Base-by-base conservation (phyloP, 2,113 vertebrate genomes). In the Taxidea taxus region DNA sequence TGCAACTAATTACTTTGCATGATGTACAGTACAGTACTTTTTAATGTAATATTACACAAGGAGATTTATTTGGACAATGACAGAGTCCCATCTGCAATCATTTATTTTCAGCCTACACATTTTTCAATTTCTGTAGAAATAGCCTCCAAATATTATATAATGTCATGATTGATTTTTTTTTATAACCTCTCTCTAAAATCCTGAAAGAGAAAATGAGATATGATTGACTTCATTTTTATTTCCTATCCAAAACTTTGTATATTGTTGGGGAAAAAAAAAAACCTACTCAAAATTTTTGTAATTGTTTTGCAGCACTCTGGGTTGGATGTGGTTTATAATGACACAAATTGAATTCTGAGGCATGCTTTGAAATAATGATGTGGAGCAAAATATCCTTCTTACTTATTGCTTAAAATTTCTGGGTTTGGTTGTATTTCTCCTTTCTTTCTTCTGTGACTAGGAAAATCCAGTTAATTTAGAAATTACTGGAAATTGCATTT, bases 361-460 rank as follows among this genome's bases (percentile, higher is more conserved):
- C 68, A 66, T 4, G 27, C 21, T 93, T 68, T 94, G 44, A 95
- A 90, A 95, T 95, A 96, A 92, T 31, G 25, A 78, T 80, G 21
- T 80, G 15, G 42, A 97, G 68, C 15, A 80, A 91, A 90, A 94
- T 78, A 47, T 1, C 74, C 47, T 68, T 90, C 37, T 58, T 58
- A 87, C 7, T 47, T 34, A 16, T 66, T 66, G 20, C 66, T 20
- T 58, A 68, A 96, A 82, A 20, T 77, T 87, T 82, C 47, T 64
- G 21, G 39, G 34, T 88, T 72, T 82, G 27, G 1, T 95, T 94
- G 42, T 34, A 6, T 92, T 94, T 94, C 11, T 88, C 31, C 1
- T 68, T 90, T 91, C 6, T 80, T 18, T 15, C n/a, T 72, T 94
- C 70, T 49, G 72, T 96, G 6, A 80, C 15, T 91, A 80, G 12